Evolutionary conservation across 23 tunicate genomes (phyloP).

Genomic region (Ciona savignyi): DNA sequence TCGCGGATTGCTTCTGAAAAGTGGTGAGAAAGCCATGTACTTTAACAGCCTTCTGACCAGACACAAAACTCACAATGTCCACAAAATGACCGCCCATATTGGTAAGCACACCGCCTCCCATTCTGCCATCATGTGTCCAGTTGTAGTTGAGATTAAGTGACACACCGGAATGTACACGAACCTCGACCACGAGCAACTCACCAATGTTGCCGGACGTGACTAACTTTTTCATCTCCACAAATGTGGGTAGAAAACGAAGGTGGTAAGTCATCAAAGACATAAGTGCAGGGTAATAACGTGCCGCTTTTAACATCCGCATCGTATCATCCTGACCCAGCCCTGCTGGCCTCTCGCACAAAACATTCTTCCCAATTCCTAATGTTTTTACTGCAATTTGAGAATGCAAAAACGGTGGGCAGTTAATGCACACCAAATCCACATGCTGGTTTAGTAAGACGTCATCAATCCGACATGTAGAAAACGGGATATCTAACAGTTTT

Average conservation of each 20-base stretch:
- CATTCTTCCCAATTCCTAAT: slow-evolving; percentile 84
- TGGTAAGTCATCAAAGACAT: slow-evolving; percentile 65
- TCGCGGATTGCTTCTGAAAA: slow-evolving; percentile 53
- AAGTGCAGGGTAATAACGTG: slow-evolving; percentile 76
- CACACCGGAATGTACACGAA: slow-evolving; percentile 67
- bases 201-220: slow-evolving; percentile 51
- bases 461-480: slow-evolving; percentile 64
- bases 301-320: slow-evolving; percentile 59
- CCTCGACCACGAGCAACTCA: slow-evolving; percentile 55
- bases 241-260: slow-evolving; percentile 77
- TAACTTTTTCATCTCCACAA: slow-evolving; percentile 41
- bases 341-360: slow-evolving; percentile 77
- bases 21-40: slow-evolving; percentile 86
- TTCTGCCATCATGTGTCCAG: slow-evolving; percentile 76
- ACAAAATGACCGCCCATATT: slow-evolving; percentile 75
- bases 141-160: slow-evolving; percentile 17
- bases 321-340: slow-evolving; percentile 65
- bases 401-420: slow-evolving; percentile 77
- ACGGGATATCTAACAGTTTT: slow-evolving; percentile 42
- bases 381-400: slow-evolving; percentile 86
- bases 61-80: slow-evolving; percentile 51
- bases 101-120: slow-evolving; percentile 83
- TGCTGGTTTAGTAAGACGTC: slow-evolving; percentile 57
- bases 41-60: slow-evolving; percentile 69
- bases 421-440: slow-evolving; percentile 66